phyloP scores from a whole-genome alignment of 1,140 invertebrate genomes.

The Lepidurus apus region DNA sequence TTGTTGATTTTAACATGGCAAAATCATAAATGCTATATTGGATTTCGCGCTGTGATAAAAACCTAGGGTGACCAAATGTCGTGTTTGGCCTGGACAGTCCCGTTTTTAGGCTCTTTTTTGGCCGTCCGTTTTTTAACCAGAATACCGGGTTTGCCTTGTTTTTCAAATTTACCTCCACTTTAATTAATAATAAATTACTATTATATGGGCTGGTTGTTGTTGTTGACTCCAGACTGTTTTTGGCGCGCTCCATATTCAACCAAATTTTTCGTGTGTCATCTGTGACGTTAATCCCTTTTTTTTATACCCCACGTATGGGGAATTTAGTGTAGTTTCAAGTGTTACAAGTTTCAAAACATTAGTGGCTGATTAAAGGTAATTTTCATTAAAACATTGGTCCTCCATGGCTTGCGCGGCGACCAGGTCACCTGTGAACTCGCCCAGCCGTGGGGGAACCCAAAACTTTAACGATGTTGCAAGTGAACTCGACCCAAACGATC shows the following conservation, averaged over 20 bases:
- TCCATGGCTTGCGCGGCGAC: background rate
- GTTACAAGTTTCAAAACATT: background rate
- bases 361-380: background rate
- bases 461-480: background rate
- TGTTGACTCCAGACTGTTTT: background rate
- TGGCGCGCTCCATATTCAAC: background rate
- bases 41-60: too few species aligned
- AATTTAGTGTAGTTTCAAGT: background rate
- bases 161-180: too few species aligned
- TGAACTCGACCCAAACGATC: slow-evolving; percentile 4
- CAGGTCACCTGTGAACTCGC: background rate
- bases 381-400: background rate
- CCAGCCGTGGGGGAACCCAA: background rate
- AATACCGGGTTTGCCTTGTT: too few species aligned
- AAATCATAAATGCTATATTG: too few species aligned
- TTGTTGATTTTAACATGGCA: too few species aligned
- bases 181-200: too few species aligned
- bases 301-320: background rate
- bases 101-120: too few species aligned
- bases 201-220: too few species aligned
- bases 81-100: too few species aligned
- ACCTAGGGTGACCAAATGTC: too few species aligned
- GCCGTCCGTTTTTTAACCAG: too few species aligned
- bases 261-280: background rate
- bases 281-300: background rate